phyloP scores from a whole-genome alignment of 2,113 vertebrate species.

The Erythrolamprus reginae region DNA sequence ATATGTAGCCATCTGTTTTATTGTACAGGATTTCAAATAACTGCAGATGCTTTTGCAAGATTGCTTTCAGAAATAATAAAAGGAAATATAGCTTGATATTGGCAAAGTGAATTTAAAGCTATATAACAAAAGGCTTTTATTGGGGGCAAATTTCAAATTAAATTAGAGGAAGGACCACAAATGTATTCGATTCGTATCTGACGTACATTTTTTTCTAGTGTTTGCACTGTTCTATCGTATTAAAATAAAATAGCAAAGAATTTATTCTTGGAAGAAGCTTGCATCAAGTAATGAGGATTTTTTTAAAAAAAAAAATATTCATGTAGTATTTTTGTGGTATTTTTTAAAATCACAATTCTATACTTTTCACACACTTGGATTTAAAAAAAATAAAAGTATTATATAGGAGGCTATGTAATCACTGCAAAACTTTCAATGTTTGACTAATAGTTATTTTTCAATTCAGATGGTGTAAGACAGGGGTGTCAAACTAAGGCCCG shows the following conservation, averaged over 20 bases:
- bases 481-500: too few species aligned
- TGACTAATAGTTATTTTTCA: slow-evolving; percentile 39
- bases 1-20: slow-evolving; percentile 20
- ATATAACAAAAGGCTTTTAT: slow-evolving; percentile 8
- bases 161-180: neutral
- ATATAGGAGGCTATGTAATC: slow-evolving; percentile 36
- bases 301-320: slow-evolving; percentile 11
- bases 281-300: slow-evolving; percentile 46
- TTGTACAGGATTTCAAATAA: slow-evolving; percentile 4
- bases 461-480: neutral
- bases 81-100: neutral
- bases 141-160: neutral
- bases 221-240: slow-evolving; percentile 26
- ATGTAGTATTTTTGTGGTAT: slow-evolving; percentile 42
- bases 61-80: slow-evolving; percentile 29
- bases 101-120: slow-evolving; percentile 32
- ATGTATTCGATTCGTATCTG: neutral
- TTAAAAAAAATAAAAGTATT: slow-evolving; percentile 25
- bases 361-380: slow-evolving; percentile 45
- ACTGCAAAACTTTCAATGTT: slow-evolving; percentile 14
- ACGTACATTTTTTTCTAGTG: slow-evolving; percentile 15
- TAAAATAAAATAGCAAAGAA: slow-evolving; percentile 30
- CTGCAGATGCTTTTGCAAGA: slow-evolving; percentile 13
- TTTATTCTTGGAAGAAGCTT: slow-evolving; percentile 39
- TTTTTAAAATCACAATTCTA: slow-evolving; percentile 35